These are phyloP conservation scores for Sorex maritimensis DNA, from an alignment of 2,797 vertebrate genomes.

Conservation along the genomic window DNA sequence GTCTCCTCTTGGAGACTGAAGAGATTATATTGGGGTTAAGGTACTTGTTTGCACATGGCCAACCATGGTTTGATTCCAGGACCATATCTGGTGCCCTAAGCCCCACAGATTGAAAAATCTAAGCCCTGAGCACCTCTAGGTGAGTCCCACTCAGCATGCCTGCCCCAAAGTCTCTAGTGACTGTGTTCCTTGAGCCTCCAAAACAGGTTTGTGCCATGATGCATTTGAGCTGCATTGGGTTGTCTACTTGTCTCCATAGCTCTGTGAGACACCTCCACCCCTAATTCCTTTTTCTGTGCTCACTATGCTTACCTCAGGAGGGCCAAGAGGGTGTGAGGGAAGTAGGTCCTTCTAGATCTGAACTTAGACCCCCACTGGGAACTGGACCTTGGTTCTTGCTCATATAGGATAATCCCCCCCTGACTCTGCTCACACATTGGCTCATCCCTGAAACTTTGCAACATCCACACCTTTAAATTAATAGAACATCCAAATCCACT, in stretches of 20 bases:
- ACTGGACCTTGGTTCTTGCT: background rate
- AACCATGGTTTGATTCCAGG: too few species aligned
- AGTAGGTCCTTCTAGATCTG: background rate
- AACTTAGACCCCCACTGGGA: background rate
- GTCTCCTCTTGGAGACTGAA: background rate
- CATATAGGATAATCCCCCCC: background rate
- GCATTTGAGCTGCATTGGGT: background rate
- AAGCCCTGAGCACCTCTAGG: too few species aligned
- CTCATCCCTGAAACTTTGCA: background rate
- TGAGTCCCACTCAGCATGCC: too few species aligned
- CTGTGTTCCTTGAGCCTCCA: background rate
- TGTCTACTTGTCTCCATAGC: accelerated
- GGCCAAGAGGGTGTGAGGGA: too few species aligned
- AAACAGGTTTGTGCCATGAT: background rate
- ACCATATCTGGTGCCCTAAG: too few species aligned
- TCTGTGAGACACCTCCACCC: too few species aligned
- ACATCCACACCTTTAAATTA: background rate
- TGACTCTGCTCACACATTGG: background rate
- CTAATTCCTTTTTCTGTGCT: background rate
- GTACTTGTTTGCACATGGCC: too few species aligned
- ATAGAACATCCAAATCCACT: background rate
- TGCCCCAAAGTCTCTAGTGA: too few species aligned
- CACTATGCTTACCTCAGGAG: background rate
- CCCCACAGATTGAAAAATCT: too few species aligned
- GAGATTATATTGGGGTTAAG: too few species aligned